Conservation (phyloP, 2,888 invertebrate genomes). For the Eubasilissa splendida region DNA sequence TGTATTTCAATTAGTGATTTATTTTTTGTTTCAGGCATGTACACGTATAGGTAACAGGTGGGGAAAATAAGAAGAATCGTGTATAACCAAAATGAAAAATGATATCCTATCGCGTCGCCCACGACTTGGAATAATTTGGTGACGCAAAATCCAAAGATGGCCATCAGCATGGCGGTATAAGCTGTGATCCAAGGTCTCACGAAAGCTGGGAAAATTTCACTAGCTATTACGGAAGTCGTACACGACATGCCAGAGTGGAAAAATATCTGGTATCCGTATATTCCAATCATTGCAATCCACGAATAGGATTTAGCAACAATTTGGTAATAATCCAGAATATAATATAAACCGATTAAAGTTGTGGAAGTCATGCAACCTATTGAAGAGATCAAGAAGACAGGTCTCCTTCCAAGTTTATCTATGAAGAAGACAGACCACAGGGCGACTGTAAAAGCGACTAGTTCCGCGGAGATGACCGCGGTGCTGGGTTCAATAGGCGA, state of each 20-base stretch:
- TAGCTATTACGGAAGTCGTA: constrained; percentile 31
- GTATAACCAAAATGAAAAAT: constrained; percentile 40
- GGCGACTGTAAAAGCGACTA: not conserved
- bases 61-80: constrained; percentile 5
- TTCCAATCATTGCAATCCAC: constrained; percentile 42
- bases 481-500: not conserved
- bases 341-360: constrained; percentile 30
- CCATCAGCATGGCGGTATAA: constrained; percentile 16
- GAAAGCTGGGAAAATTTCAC: constrained; percentile 49
- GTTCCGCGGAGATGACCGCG: constrained; percentile 24
- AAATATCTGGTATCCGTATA: constrained; percentile 40
- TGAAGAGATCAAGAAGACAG: constrained; percentile 24
- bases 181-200: constrained; percentile 41
- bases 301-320: not conserved
- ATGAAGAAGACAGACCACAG: constrained; percentile 24
- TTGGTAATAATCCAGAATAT: not conserved
- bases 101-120: constrained; percentile 18
- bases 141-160: constrained; percentile 33
- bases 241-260: constrained; percentile 31
- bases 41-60: constrained; percentile 13
- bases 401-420: constrained; percentile 41
- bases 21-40: constrained; percentile 45
- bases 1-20: constrained; percentile 45
- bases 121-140: constrained; percentile 29
- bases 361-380: constrained; percentile 27